Evolutionary conservation across 2,797 vertebrate species (phyloP).

Genomic region (Neosilurus mollespiculum): DNA sequence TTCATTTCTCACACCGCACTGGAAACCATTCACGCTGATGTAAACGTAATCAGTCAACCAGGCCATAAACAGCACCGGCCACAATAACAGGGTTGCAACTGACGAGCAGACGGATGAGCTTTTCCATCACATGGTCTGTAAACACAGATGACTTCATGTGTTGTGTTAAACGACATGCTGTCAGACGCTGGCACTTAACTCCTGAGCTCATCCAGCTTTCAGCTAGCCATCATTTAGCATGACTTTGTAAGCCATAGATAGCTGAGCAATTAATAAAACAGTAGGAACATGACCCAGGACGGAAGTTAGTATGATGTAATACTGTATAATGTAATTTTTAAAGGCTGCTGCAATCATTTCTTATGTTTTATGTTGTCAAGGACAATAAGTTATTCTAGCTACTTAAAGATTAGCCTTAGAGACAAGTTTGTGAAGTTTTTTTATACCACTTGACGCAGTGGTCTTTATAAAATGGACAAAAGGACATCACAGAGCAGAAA

Average conservation of each 20-base stretch:
- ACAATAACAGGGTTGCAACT: not conserved
- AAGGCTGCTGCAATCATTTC: not conserved
- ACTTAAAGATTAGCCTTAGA: not conserved
- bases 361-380: not conserved
- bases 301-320: not conserved
- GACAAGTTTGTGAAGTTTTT: not conserved
- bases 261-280: not conserved
- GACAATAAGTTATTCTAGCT: not conserved
- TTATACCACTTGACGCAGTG: not conserved
- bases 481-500: not conserved
- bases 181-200: constrained; percentile 1
- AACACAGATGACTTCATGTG: constrained; percentile 14
- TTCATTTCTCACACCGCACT: not conserved
- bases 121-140: not conserved
- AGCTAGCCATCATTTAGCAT: not conserved
- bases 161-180: not conserved
- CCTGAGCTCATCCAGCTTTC: constrained; percentile 4
- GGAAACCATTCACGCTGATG: not conserved
- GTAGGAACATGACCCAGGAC: not conserved
- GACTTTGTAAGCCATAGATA: not conserved
- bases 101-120: not conserved
- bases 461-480: not conserved
- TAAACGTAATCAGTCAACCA: not conserved
- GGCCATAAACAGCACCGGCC: not conserved
- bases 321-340: no score